Percentiles rank a stretch among this genome's conserved stretches.
phyloP scores from a whole-genome alignment of 2,888 invertebrate species.

The Lepidochrysops patricia region DNA sequence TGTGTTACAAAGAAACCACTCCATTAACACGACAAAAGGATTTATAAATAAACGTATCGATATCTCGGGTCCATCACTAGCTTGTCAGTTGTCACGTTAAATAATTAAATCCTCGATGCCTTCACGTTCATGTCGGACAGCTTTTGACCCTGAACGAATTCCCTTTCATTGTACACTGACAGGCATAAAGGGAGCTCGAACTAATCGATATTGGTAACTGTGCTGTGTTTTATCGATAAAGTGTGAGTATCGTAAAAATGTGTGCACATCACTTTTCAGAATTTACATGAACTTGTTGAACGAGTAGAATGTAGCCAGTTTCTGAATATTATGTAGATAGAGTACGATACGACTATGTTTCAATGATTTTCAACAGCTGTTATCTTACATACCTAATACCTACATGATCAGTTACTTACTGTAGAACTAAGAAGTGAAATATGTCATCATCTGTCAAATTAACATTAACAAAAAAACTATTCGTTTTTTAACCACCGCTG shows the following conservation, averaged over 20 bases:
- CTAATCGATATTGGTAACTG: slow-evolving; percentile 27
- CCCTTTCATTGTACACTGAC: slow-evolving; percentile 18
- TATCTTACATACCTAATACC: too few species aligned
- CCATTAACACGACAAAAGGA: not conserved
- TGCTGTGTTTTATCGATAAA: slow-evolving; percentile 33
- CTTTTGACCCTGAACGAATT: slow-evolving; percentile 30
- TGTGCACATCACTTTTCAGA: not conserved
- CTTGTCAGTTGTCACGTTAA: slow-evolving; percentile 25
- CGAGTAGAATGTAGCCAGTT: too few species aligned
- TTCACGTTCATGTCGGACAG: slow-evolving; percentile 48
- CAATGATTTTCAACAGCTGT: too few species aligned
- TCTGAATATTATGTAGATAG: too few species aligned
- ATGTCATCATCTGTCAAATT: too few species aligned
- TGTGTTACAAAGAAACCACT: too few species aligned
- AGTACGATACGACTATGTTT: too few species aligned
- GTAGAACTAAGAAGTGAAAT: too few species aligned
- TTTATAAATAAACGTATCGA: not conserved
- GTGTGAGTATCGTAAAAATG: slow-evolving; percentile 15
- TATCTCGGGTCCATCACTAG: slow-evolving; percentile 9
- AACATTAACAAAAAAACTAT: too few species aligned
- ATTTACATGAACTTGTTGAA: too few species aligned
- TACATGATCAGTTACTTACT: too few species aligned
- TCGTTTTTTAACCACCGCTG: too few species aligned
- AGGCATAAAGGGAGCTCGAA: slow-evolving; percentile 16
- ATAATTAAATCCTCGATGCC: slow-evolving; percentile 55